Evolutionary conservation across 2,888 invertebrate genomes (phyloP), one percentile per base, ranked within the genome.

Genomic region (Seira sanloemensis): DNA sequence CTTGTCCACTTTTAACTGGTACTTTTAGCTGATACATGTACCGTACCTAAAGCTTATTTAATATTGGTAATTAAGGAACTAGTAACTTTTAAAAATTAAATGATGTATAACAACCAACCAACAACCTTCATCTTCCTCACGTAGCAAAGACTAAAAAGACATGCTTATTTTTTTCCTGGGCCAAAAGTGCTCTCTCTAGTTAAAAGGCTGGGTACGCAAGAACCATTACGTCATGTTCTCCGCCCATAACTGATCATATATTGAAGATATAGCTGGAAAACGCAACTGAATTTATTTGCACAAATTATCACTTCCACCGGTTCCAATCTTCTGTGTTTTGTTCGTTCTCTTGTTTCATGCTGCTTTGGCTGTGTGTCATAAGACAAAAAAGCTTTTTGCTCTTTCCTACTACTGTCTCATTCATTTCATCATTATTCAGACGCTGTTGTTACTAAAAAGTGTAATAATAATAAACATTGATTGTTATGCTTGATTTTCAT

Each of bases 231-330:
- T 71, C 78, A 78, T 78, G 27, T 27, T 27, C 9, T 27, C 78
- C 69, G 69, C 71, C 71, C 71, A 62, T 54, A 68, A 68, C 77
- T 77, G 25, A 77, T 77, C 23, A 54, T 68, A 0, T 37, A 19
- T 19, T 58, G 62, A 71, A 69, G 27, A 26, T 9, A 62, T 68
- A 25, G 58, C 68, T 68, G 23, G 67, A 62, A n/a, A 77, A 23
- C 25, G 27, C n/a, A 21, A 69, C 21, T 54, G 71, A 85, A 87
- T 87, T 87, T 87, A 87, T 87, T 87, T 87, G 84, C 86, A 87
- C 87, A 87, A 87, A 86, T 87, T 87, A 87, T 86, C 87, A 87
- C 84, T 77, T 85, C 80, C 77, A 77, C 74, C n/a, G n/a, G n/a
- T n/a, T n/a, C n/a, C n/a, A n/a, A n/a, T n/a, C n/a, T n/a, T n/a